These are phyloP conservation scores for Subanguina moxae DNA, from an alignment of 1,140 invertebrate species.

Conservation along the genomic window DNA sequence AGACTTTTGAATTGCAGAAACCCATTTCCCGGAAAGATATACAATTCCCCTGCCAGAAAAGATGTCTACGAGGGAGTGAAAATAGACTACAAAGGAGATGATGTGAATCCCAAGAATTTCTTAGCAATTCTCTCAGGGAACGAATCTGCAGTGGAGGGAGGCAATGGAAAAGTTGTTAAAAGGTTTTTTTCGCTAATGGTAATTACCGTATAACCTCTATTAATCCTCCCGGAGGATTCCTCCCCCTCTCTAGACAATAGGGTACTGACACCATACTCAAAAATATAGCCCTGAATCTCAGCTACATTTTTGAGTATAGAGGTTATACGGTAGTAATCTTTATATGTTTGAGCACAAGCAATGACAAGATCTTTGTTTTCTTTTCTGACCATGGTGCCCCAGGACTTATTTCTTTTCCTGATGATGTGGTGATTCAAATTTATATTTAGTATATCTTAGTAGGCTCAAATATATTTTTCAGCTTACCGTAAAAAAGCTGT, in stretches of 20 bases:
- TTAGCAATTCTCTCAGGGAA: constrained; percentile 34
- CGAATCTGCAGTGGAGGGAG: constrained; percentile 4
- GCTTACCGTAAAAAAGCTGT: constrained; percentile 61
- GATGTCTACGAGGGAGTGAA: constrained; percentile 67
- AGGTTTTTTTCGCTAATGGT: constrained; percentile 59
- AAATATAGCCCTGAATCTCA: too few relatives aligned
- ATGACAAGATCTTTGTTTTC: constrained; percentile 37
- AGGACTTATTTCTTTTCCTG: constrained; percentile 66
- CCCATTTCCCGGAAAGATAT: constrained; percentile 65
- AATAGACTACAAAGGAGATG: constrained; percentile 65
- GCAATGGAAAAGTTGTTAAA: constrained; percentile 37
- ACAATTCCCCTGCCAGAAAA: constrained; percentile 66
- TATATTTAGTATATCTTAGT: constrained; percentile 17
- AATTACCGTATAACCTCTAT: too few relatives aligned
- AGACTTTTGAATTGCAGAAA: constrained; percentile 61
- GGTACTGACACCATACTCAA: too few relatives aligned
- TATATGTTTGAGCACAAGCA: constrained; percentile 7
- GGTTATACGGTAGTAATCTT: not conserved
- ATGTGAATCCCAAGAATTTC: constrained; percentile 43
- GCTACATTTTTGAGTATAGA: not conserved
- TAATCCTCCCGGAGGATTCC: constrained; percentile 48
- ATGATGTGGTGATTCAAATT: constrained; percentile 15
- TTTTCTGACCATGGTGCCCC: constrained; percentile 69
- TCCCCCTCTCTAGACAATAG: too few relatives aligned
- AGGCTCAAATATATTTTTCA: constrained; percentile 53